Percentiles rank a stretch among this genome's conserved stretches.
Evolutionary conservation across 2,888 invertebrate species (phyloP).

Genomic region (Caradrina kadenii): DNA sequence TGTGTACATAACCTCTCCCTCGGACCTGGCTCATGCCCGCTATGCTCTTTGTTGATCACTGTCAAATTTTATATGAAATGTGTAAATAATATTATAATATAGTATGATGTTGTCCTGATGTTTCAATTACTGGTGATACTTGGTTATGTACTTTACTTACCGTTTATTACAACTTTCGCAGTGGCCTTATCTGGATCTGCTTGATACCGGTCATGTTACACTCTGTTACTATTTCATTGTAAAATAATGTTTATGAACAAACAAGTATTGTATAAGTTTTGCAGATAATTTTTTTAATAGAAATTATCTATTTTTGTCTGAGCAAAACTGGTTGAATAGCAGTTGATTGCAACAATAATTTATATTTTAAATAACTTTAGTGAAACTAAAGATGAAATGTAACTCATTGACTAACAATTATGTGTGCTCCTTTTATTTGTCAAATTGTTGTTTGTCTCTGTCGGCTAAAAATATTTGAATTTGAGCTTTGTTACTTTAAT

Average conservation of each 20-base stretch:
- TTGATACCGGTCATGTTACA: no score
- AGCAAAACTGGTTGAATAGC: background rate
- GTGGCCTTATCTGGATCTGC: background rate
- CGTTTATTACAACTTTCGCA: background rate
- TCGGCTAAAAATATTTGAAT: no score
- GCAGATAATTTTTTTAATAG: background rate
- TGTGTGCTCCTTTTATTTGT: no score
- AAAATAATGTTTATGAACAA: background rate
- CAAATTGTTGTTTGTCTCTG: background rate
- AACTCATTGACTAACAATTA: background rate
- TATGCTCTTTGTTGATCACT: constrained; percentile 80
- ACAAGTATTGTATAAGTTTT: background rate
- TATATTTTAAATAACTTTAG: background rate
- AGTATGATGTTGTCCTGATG: constrained; percentile 71
- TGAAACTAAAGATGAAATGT: background rate
- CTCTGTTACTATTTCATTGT: constrained; percentile 12
- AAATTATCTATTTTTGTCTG: background rate
- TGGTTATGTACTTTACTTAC: background rate
- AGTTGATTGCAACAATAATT: background rate
- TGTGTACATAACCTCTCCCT: constrained; percentile 57
- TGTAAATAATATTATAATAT: constrained; percentile 83
- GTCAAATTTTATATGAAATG: constrained; percentile 86
- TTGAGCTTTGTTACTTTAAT: no score
- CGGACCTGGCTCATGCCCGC: constrained; percentile 55
- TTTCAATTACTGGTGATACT: constrained; percentile 48